Evolutionary conservation across 2,888 invertebrate genomes (phyloP), one percentile per base, ranked within the genome.

Genomic region (Homarus gammarus): DNA sequence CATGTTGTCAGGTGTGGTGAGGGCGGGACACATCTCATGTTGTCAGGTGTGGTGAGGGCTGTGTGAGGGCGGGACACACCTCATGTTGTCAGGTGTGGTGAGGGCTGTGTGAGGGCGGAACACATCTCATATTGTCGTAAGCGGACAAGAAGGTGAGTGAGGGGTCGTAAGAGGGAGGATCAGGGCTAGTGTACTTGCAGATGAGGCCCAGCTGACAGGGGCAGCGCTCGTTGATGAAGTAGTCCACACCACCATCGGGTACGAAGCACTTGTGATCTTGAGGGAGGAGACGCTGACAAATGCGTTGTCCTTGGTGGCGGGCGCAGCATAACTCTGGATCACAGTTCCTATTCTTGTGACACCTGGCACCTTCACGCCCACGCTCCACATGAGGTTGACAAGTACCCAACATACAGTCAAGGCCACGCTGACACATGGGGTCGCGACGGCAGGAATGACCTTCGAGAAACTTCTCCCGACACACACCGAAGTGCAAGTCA

Each of bases 211-310:
- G 82, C 36, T 92, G 91, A 89, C 93, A 93, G 12, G 93, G 93
- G 83, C 93, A 93, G 36, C 91, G 73, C 84, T 93, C 92, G 89
- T 93, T 93, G 68, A 93, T 91, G 81, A 90, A 92, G 90, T 93
- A 93, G 75, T 93, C 92, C 2, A 93, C 92, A 27, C 93, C 93
- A n/a, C 93, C 93, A 61, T 92, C 89, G 0, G 93, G 93, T 0
- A 93, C 93, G 85, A 92, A 93, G 82, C 93, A 93, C 38, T 90
- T 91, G 36, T 93, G 92, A 27, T 93, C 93, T 44, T 89, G 83
- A 31, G 92, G 89, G 33, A 93, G 89, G 68, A 91, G 92, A 1
- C 87, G 85, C 88, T 93, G 93, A 89, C 93, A 93, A 0, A 93
- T 92, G 31, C 64, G 70, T 84, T 93, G 93, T 0, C 93, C 93